Percentiles rank a stretch among this genome's conserved stretches.
These are phyloP conservation scores for Mellivora capensis DNA, from an alignment of 2,113 vertebrate species.

Conservation along the genomic window DNA sequence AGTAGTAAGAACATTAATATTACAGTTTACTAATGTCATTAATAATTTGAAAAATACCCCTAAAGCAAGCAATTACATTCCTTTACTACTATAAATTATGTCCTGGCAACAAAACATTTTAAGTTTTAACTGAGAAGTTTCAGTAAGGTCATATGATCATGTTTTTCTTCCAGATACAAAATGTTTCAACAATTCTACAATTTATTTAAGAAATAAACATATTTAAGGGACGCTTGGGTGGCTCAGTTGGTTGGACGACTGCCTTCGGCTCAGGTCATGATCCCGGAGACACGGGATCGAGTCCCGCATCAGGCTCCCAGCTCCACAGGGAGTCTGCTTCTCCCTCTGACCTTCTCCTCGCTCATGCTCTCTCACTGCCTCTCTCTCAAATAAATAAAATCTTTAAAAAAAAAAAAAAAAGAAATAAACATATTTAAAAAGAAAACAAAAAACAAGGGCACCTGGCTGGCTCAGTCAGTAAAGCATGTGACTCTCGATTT, in stretches of 20 bases:
- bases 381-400: too few relatives aligned
- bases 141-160: not conserved
- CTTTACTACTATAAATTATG: not conserved
- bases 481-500: not conserved
- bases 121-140: conserved; percentile 24
- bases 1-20: not conserved
- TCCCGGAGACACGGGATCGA: too few relatives aligned
- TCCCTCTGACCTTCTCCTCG: too few relatives aligned
- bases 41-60: not conserved
- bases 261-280: too few relatives aligned
- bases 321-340: too few relatives aligned
- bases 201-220: not conserved
- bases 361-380: too few relatives aligned
- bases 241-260: too few relatives aligned
- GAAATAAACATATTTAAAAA: not conserved
- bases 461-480: not conserved
- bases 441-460: not conserved
- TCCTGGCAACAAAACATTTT: not conserved
- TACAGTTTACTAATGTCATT: not conserved
- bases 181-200: not conserved
- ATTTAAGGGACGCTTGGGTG: too few relatives aligned
- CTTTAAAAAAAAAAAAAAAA: too few relatives aligned
- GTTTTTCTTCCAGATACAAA: not conserved
- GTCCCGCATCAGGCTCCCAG: too few relatives aligned
- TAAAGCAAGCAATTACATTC: not conserved